phyloP scores from a whole-genome alignment of 2,113 vertebrate species.

The Entelurus aequoreus region DNA sequence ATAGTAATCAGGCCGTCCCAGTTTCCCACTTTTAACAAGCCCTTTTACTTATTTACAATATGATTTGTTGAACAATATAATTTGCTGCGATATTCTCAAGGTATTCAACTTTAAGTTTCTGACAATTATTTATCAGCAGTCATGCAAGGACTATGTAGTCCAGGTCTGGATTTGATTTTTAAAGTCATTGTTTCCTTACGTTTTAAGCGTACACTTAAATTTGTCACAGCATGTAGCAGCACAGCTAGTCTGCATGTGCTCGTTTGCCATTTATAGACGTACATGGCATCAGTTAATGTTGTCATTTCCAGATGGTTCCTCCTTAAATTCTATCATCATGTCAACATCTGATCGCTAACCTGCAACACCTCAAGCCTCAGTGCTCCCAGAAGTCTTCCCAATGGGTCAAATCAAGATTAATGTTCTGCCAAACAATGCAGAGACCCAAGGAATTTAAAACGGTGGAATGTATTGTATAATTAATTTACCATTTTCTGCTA shows the following conservation, averaged over 20 bases:
- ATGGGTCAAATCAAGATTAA: conserved; percentile 44
- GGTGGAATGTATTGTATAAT: conserved; percentile 29
- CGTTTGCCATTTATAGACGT: conserved; percentile 24
- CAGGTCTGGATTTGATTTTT: conserved; percentile 17
- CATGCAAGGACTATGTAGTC: conserved; percentile 11
- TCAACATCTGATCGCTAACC: conserved; percentile 29
- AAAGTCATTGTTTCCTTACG: background rate
- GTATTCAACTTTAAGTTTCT: conserved; percentile 23
- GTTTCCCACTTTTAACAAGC: conserved; percentile 39
- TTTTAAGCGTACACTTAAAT: conserved; percentile 14
- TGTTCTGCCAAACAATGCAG: conserved; percentile 29
- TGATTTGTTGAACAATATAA: conserved; percentile 14
- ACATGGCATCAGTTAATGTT: conserved; percentile 11
- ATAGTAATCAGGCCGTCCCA: conserved; percentile 39
- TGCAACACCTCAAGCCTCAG: conserved; percentile 26
- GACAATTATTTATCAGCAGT: conserved; percentile 3
- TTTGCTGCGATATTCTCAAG: conserved; percentile 19
- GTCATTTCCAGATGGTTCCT: conserved; percentile 13
- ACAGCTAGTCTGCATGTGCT: conserved; percentile 6
- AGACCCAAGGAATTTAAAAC: conserved; percentile 35
- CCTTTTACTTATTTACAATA: conserved; percentile 34
- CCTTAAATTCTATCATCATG: conserved; percentile 26
- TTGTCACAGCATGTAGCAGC: conserved; percentile 11
- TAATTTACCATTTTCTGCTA: conserved; percentile 29
- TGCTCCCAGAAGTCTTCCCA: conserved; percentile 37